Base-by-base conservation (phyloP, 2,888 invertebrate species). In the Lasioglossum morio region DNA sequence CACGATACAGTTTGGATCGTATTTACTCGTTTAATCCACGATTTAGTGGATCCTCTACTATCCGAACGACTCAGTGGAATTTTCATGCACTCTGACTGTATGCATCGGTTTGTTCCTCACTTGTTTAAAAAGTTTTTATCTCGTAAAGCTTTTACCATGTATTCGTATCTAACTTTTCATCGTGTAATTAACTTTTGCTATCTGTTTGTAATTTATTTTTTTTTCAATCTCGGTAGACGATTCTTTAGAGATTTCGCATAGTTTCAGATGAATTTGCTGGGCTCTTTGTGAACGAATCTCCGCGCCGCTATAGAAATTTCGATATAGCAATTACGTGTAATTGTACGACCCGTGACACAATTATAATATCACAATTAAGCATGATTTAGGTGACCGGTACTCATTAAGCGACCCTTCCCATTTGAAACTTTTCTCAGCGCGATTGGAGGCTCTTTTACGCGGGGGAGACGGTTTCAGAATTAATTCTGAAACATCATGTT, bases 341-440 rank as follows among this genome's bases (percentile, higher is more conserved):
- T 30, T 63, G 63, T 63, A 30, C 63, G 63, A 30, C 63, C 63
- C 4, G 63, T 30, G 63, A 63, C 63, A 63, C 63, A 63, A 63
- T 63, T 63, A 63, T 63, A 63, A 63, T 63, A 63, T 63, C 63
- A 63, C 63, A 63, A 63, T 63, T 63, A 63, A 63, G 63, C 16
- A 30, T 30, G 30, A 63, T 63, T 30, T 63, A 63, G 63, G 30
- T 63, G 63, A 60, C 48, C 74, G 30, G 63, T 3, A 30, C 63
- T 63, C 63, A 30, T 63, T 30, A 63, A 63, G 63, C 63, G 63
- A 63, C 63, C 63, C 63, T 63, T 30, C 16, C 16, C 63, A 7
- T 63, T 16, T 63, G 30, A 30, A 30, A 63, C 63, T 63, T 63
- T 63, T 19, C 16, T 63, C 16, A 2, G 30, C 2, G 12, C 30